Base-by-base conservation (phyloP, 1,140 invertebrate species). In the Drosophila gunungcola region DNA sequence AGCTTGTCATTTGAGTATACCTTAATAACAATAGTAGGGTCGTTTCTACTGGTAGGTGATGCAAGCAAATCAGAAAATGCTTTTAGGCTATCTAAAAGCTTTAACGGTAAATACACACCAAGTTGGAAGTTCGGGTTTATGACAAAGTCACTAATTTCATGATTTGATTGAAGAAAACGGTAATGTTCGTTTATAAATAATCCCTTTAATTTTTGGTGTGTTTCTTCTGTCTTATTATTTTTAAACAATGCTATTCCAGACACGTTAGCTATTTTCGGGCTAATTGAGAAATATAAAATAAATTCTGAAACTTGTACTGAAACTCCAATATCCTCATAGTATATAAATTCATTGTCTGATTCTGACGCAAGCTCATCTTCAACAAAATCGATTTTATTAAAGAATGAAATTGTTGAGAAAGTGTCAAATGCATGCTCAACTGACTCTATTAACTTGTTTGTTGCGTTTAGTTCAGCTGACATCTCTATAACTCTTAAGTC, bases 1-100 rank as follows among this genome's bases (percentile, higher is more conserved):
- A 95, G 83, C 4, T 90, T 91, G 78, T 94, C 93, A 69, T 93
- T 94, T 52, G 93, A 92, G 84, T 94, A 95, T 13, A 95, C 70
- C 46, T 91, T 93, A 25, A 94, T 93, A 3, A 94, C 93, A 57
- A 95, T 89, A 62, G 62, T 60, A 1, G 53, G 64, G 4, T 38
- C 13, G 3, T 9, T 34, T 21, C 43, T 43, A 25, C 63, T 49
- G 1, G 46, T 69, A 12, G 48, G 69, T 34, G 48, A 70, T 36
- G 73, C 61, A 3, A 64, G 54, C 0, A 57, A 48, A 41, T 54
- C 91, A 90, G 53, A 48, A 42, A 74, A 76, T 42, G 52, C 65
- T 64, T 88, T 79, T 12, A 94, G 70, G 3, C 75, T 77, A 34
- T 80, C 75, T 36, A 94, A 48, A 2, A 94, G 73, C n/a, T 88